phyloP scores from a whole-genome alignment of 2,888 invertebrate genomes.

The Drosophila nr. perissopoda region DNA sequence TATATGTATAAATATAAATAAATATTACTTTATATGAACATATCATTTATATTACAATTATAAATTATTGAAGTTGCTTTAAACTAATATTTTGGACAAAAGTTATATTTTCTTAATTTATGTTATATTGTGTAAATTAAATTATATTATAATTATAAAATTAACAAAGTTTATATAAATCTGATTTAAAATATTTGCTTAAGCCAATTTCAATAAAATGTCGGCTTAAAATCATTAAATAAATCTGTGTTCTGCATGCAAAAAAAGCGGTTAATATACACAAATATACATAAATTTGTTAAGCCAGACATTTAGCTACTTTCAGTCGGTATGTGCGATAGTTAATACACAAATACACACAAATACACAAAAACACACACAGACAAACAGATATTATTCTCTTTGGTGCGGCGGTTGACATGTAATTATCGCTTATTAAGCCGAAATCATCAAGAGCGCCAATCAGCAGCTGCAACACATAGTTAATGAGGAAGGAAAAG shows the following conservation, averaged over 20 bases:
- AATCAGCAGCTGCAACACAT: conserved; percentile 46
- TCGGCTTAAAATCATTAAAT: not conserved
- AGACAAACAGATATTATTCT: conserved; percentile 5
- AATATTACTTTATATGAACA: too few species aligned
- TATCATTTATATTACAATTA: too few species aligned
- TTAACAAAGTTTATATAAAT: not conserved
- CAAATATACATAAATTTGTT: not conserved
- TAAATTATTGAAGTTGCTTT: too few species aligned
- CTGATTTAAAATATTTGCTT: not conserved
- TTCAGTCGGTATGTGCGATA: conserved; percentile 8
- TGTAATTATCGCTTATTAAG: conserved; percentile 73
- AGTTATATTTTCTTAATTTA: not conserved
- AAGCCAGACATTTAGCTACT: conserved; percentile 9
- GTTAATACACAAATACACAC: not conserved
- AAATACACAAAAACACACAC: not conserved
- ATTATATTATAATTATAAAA: not conserved
- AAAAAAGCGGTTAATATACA: not conserved
- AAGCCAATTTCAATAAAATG: not conserved
- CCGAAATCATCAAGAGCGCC: conserved; percentile 49
- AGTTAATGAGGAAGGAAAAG: not conserved
- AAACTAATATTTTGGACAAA: too few species aligned
- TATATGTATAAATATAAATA: not conserved
- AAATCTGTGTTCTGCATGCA: not conserved
- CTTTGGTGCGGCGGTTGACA: conserved; percentile 34
- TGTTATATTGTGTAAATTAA: not conserved